Base-by-base conservation (phyloP, 2,888 invertebrate genomes). In the Dolomedes plantarius region DNA sequence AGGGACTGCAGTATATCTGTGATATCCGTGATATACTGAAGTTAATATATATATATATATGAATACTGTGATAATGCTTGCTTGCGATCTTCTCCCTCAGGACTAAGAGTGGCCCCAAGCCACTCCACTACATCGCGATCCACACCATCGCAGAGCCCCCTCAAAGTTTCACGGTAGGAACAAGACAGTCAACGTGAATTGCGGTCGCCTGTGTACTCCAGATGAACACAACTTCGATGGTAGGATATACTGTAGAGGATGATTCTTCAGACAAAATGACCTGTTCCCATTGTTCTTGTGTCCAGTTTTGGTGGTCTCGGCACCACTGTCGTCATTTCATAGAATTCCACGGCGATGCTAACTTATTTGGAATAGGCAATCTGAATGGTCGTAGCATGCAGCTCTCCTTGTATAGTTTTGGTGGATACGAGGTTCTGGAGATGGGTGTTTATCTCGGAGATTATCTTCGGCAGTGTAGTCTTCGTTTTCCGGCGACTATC, bases 91-190 rank as follows among this genome's bases (percentile, higher is more conserved):
- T 23, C 28, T 9, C 11, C 27, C 2, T 36, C 27, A 41, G 27
- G 1, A 23, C 0, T 23, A 69, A 7, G 9, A 11, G 2, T 9
- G 27, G 9, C 16, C 69, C 27, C 32, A 69, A 28, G 36, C 69
- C 39, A 41, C 41, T 28, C 0, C 39, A 69, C 69, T 41, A 69
- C 28, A 36, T 36, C 1, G 1, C 41, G 27, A 39, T 69, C 28
- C 69, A 69, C 41, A 69, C 69, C 41, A 69, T 11, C 69, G 69
- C 23, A 69, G 16, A 31, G 19, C 27, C 39, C 27, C 16, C 69
- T 69, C 41, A 27, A 41, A 69, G 39, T 27, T 69, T 69, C 36
- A 69, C 41, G 28, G 41, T 13, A n/a, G 27, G 27, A 23, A 69
- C 23, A 39, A 69, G 36, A 36, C 36, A 7, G 41, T 28, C 41